Base-by-base conservation (phyloP, 2,113 vertebrate genomes). In the Urocolius indicus region DNA sequence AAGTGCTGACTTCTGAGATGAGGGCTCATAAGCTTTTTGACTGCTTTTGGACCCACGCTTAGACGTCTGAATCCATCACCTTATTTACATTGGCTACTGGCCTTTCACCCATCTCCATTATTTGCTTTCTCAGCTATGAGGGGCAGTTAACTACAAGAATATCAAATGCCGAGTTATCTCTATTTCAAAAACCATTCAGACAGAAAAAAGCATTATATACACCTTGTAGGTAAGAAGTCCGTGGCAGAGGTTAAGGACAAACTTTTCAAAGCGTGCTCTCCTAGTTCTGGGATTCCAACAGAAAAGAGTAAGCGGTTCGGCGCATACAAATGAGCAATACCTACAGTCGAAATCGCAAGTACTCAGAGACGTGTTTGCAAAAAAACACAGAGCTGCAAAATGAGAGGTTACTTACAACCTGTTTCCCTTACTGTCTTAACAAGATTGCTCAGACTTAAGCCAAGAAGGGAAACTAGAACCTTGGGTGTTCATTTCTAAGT, bases 1-100 rank as follows among this genome's bases (percentile, higher is more conserved):
- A 95, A 94, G 77, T 63, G 29, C 57, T 95, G 77, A 88, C 41
- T 62, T 93, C 29, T 51, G 76, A 91, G 52, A 80, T 72, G 46
- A 91, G 49, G 32, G 54, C 69, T 89, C 34, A 16, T 61, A 80
- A 66, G 32, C 29, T 73, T 84, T 94, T 54, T 81, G 78, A 48
- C 48, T 84, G 41, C 34, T 84, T 68, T 43, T 58, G 72, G 62
- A 65, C 66, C 30, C 23, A 3, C 20, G 24, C 32, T 63, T 48
- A 82, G n/a, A 81, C 52, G 71, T 93, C 78, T 92, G 85, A 95
- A 87, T 80, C 54, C 30, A 27, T 34, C 59, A 71, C 46, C 41
- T 74, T 68, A 72, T 84, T 91, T 86, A 86, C 72, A 68, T 46
- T 62, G 75, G 49, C 38, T 36, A 15, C 38, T 68, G 73, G 13